Evolutionary conservation across 2,888 invertebrate species (phyloP).

Genomic region (Sipha maydis): DNA sequence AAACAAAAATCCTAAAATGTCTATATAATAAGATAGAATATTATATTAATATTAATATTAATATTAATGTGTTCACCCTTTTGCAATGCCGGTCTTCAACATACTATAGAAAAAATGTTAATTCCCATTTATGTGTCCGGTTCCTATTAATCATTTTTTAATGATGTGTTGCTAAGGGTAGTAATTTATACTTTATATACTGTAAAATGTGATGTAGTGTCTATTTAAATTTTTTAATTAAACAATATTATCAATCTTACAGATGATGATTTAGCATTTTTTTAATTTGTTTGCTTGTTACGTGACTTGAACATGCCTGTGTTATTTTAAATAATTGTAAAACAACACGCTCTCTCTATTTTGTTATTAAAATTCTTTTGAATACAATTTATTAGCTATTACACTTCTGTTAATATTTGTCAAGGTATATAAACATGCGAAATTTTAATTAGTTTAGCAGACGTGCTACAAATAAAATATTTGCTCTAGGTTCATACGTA

Average conservation of each 20-base stretch:
- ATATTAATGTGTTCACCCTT: not conserved
- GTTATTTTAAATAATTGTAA: not conserved
- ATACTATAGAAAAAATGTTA: not conserved
- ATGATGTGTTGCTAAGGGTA: not conserved
- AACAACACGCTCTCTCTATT: not conserved
- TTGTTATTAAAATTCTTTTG: no score
- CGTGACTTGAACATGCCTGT: not conserved
- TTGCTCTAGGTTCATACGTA: not conserved
- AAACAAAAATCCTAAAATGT: not conserved
- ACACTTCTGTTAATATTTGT: not conserved
- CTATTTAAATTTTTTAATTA: not conserved
- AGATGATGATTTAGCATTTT: not conserved
- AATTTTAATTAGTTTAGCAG: not conserved
- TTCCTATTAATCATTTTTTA: not conserved
- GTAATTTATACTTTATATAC: not conserved
- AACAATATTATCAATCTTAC: not conserved
- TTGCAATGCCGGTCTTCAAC: not conserved
- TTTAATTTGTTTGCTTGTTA: not conserved
- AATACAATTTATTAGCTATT: no score
- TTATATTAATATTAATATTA: not conserved
- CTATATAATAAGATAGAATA: not conserved
- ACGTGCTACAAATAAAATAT: not conserved
- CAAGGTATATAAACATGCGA: not conserved
- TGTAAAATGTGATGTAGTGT: not conserved
- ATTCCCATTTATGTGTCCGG: not conserved